Evolutionary conservation across 2,797 vertebrate species (phyloP).

Genomic region (Bradypodion ventrale): DNA sequence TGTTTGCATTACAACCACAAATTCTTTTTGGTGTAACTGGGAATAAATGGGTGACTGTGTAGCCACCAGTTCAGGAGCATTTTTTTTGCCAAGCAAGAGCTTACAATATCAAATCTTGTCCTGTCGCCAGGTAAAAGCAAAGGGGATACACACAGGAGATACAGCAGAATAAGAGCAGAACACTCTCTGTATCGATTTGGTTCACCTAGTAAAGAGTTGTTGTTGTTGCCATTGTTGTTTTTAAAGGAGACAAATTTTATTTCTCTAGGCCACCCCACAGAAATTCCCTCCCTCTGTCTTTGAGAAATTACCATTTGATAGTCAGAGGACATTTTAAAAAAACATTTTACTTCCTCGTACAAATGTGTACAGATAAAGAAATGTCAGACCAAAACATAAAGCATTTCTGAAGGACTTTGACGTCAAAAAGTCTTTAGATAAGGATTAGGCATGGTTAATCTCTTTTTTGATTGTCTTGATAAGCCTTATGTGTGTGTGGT

Average conservation of each 20-base stretch:
- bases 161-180: constrained; percentile 57
- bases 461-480: constrained; percentile 6
- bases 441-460: neutral
- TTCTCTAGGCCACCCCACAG: constrained; percentile 46
- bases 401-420: neutral
- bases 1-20: constrained; percentile 23
- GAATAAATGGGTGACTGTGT: constrained; percentile 53
- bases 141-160: constrained; percentile 54
- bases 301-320: constrained; percentile 7
- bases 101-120: constrained; percentile 54
- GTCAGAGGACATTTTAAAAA: neutral
- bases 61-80: constrained; percentile 43
- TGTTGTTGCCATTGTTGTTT: constrained; percentile 1
- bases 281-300: constrained; percentile 5
- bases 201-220: constrained; percentile 56
- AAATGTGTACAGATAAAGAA: constrained; percentile 34
- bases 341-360: constrained; percentile 26
- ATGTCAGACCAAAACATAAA: constrained; percentile 3
- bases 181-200: constrained; percentile 59
- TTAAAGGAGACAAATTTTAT: constrained; percentile 49
- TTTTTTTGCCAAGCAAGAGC: constrained; percentile 63
- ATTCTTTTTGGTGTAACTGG: constrained; percentile 20
- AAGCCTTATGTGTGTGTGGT: fast-evolving
- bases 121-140: constrained; percentile 66
- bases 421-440: constrained; percentile 17